phyloP scores from a whole-genome alignment of 2,797 vertebrate genomes.

The Galagoides demidoff region DNA sequence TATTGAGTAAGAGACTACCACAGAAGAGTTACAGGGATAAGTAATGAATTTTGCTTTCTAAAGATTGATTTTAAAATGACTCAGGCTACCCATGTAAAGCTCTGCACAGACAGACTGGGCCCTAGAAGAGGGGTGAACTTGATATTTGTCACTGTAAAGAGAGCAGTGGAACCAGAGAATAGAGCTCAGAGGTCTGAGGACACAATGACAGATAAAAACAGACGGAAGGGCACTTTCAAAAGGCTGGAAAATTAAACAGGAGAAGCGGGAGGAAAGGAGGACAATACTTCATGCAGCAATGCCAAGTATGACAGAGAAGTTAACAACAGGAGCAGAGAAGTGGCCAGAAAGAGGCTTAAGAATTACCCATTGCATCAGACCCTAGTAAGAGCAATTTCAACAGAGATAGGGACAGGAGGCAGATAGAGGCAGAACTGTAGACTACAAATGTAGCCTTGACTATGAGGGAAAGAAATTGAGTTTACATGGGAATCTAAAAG shows the following conservation, averaged over 20 bases:
- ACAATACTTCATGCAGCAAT: neutral
- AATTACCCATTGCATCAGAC: neutral
- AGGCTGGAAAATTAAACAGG: neutral
- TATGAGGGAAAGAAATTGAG: neutral
- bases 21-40: neutral
- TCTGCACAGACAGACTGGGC: neutral
- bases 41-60: neutral
- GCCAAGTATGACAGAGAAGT: neutral
- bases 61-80: slow-evolving; percentile 17
- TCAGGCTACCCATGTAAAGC: neutral
- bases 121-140: neutral
- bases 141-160: neutral
- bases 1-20: neutral
- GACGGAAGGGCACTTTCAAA: neutral
- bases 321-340: neutral
- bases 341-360: neutral
- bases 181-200: neutral
- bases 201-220: neutral
- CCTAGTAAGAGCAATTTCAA: neutral
- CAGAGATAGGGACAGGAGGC: neutral
- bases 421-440: neutral
- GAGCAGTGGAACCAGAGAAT: neutral
- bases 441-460: neutral
- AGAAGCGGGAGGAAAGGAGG: neutral
- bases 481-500: neutral